Base-by-base conservation (phyloP, 2,888 invertebrate species). In the Sinhomidia bicolor region DNA sequence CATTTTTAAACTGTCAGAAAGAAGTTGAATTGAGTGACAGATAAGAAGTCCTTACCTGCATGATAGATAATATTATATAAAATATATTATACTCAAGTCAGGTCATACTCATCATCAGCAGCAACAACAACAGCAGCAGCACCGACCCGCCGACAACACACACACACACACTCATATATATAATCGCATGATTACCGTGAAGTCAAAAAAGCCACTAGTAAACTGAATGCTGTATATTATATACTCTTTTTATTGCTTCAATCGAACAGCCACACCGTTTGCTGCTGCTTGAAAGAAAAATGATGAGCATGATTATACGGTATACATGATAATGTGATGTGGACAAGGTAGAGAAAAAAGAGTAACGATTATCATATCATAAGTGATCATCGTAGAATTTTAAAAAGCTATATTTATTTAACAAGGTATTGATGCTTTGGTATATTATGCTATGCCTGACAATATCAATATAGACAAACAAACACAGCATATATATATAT, bases 1-100 rank as follows among this genome's bases (percentile, higher is more conserved):
- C 71, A 84, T 78, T 78, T 78, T 80, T 79, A 74, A 71, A 79
- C 47, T 78, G 79, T 79, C 78, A 87, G 82, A 82, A 88, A 76
- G 87, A n/a, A 76, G 82, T 88, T 82, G 82, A 86, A 86, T 86
- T 88, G 87, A 88, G 87, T 88, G 87, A 88, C 87, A 82, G 87
- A 87, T 88, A 82, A 88, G 87, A 62, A 76, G 82, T 51, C 85
- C 84, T 76, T 84, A 29, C 81, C n/a, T 68, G 57, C 60, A 80
- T 57, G 81, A 82, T 68, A 68, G 20, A 60, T 80, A n/a, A n/a
- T n/a, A n/a, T n/a, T n/a, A n/a, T n/a, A n/a, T n/a, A n/a, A n/a
- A 78, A 78, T 60, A 78, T 32, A 78, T 51, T 78, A 79, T 36
- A 57, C 80, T 78, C 26, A 44, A 44, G 71, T 41, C 44, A 71